Percentiles rank a stretch among this genome's conserved stretches.
These are phyloP conservation scores for Apotomis turbidana DNA, from an alignment of 2,888 invertebrate species.

Conservation along the genomic window DNA sequence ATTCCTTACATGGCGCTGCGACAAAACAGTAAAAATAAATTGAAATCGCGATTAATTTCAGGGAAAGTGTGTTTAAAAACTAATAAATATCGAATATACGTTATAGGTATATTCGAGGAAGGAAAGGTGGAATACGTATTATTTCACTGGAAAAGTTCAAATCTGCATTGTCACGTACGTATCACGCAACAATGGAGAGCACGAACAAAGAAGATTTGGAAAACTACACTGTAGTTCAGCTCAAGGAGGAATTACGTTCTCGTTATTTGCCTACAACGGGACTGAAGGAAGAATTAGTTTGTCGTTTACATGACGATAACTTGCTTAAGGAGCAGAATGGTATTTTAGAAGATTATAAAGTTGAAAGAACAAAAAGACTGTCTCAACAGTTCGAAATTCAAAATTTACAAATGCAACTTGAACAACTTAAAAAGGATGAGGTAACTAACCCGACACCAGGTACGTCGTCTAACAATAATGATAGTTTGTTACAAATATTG, in stretches of 20 bases:
- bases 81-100: background rate
- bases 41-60: too few relatives aligned
- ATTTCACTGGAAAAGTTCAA: background rate
- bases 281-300: background rate
- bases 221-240: background rate
- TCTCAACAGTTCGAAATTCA: background rate
- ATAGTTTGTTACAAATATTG: background rate
- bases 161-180: too few relatives aligned
- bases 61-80: too few relatives aligned
- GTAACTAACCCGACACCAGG: background rate
- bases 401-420: slow-evolving; percentile 1
- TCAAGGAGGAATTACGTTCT: background rate
- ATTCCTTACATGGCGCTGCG: background rate
- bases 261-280: background rate
- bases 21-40: slow-evolving; percentile 1
- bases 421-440: slow-evolving; percentile 1
- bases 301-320: background rate
- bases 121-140: background rate
- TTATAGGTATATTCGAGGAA: background rate
- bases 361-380: background rate
- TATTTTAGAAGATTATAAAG: background rate
- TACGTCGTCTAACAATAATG: background rate
- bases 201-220: background rate
- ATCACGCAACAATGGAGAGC: background rate
- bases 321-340: background rate